Conservation (phyloP, 2,888 invertebrate species). For the Nomada flava region DNA sequence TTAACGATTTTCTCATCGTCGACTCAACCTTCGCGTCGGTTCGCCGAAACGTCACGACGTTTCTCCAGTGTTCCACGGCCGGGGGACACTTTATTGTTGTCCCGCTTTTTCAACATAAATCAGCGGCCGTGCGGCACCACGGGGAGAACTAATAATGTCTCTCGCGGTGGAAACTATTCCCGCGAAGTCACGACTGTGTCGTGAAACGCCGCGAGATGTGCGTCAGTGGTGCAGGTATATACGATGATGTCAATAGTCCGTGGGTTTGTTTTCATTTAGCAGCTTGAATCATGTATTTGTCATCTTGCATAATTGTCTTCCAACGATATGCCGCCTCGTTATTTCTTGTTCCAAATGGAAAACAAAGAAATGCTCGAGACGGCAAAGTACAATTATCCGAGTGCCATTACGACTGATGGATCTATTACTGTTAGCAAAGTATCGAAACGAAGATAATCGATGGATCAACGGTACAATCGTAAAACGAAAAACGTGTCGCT, state of each 20-base stretch:
- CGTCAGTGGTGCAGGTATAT: constrained; percentile 23
- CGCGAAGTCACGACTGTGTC: constrained; percentile 4
- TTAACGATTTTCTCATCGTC: constrained; percentile 43
- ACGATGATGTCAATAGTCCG: constrained; percentile 37
- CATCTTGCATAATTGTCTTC: neutral
- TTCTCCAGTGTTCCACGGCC: neutral
- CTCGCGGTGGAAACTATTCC: constrained; percentile 1
- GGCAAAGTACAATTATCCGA: neutral
- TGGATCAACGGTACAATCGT: neutral
- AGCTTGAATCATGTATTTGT: constrained; percentile 24
- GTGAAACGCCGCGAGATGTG: constrained; percentile 2
- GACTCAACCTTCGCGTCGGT: constrained; percentile 10
- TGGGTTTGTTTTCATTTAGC: constrained; percentile 19
- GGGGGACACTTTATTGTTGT: neutral
- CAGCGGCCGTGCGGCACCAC: neutral
- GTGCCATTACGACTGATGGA: neutral
- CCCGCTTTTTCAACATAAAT: constrained; percentile 1
- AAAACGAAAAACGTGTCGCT: constrained; percentile 9
- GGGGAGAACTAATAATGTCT: neutral
- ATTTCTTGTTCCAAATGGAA: neutral
- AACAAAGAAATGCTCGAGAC: too few relatives aligned
- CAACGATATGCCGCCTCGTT: neutral
- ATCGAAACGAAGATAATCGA: neutral
- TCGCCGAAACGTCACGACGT: neutral
- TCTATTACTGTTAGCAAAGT: neutral